A percentile compares a stretch with the other conserved stretches of the same genome.
phyloP scores from a whole-genome alignment of 2,113 vertebrate genomes.

The Megatriorchis doriae region DNA sequence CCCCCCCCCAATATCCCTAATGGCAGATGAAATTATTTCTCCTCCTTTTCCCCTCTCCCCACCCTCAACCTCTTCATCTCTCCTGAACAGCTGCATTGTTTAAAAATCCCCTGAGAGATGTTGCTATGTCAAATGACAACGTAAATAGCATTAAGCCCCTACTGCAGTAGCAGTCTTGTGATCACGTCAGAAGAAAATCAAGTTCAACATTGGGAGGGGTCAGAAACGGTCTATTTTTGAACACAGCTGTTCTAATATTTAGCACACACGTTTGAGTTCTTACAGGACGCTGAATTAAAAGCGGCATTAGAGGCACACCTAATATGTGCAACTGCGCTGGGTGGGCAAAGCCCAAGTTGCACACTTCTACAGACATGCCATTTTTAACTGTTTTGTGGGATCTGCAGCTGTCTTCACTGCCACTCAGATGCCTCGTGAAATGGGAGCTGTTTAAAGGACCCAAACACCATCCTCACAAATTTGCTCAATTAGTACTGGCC shows the following conservation, averaged over 20 bases:
- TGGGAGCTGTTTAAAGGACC: background rate
- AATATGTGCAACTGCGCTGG: background rate
- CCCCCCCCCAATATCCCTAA: background rate
- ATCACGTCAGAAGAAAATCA: slow-evolving; percentile 65
- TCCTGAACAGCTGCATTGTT: slow-evolving; percentile 65
- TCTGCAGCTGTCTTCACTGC: background rate
- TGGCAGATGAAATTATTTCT: slow-evolving; percentile 28
- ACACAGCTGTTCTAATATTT: slow-evolving; percentile 42
- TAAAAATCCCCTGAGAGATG: slow-evolving; percentile 62
- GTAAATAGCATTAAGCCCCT: slow-evolving; percentile 67
- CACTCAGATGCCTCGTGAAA: background rate
- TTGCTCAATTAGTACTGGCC: background rate
- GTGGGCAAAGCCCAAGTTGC: background rate
- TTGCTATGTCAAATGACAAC: slow-evolving; percentile 63
- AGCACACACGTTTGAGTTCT: background rate
- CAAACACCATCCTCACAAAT: background rate
- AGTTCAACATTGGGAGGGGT: slow-evolving; percentile 31
- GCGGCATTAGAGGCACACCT: background rate
- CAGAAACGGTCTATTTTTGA: slow-evolving; percentile 51
- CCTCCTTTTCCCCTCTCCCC: background rate
- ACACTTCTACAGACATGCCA: background rate
- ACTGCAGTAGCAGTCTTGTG: slow-evolving; percentile 58
- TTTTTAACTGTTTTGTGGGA: background rate
- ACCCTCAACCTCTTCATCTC: slow-evolving; percentile 36
- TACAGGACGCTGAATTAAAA: background rate